Percentiles rank a stretch among this genome's conserved stretches.
Conservation (phyloP, 2,888 invertebrate genomes). For the Troides aeacus region DNA sequence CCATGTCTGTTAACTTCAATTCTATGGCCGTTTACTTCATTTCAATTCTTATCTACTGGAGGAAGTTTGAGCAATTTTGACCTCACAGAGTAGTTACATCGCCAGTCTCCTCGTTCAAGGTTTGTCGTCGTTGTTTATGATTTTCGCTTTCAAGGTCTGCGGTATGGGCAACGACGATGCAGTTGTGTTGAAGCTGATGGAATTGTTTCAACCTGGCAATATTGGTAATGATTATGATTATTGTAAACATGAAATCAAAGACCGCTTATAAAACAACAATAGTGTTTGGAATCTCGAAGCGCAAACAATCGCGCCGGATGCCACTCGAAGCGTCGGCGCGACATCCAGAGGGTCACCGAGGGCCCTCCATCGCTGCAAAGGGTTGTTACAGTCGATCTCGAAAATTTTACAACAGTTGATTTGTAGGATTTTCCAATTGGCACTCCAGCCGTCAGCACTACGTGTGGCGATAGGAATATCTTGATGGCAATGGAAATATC, state of each 20-base stretch:
- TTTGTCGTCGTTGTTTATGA: too few species aligned
- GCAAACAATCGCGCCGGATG: constrained; percentile 19
- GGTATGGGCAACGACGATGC: too few species aligned
- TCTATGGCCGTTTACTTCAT: too few species aligned
- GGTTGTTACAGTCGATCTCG: constrained; percentile 67
- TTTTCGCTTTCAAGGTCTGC: too few species aligned
- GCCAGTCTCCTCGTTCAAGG: too few species aligned
- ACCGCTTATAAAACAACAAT: constrained; percentile 18
- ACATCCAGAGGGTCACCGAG: constrained; percentile 47
- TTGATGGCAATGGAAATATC: constrained; percentile 27
- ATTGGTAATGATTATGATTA: not conserved
- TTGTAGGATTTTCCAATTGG: constrained; percentile 72
- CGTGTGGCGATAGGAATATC: constrained; percentile 40
- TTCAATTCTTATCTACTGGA: too few species aligned
- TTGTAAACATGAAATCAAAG: constrained; percentile 4
- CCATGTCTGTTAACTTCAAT: too few species aligned
- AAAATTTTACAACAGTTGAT: constrained; percentile 70
- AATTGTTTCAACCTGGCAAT: too few species aligned
- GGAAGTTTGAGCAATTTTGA: too few species aligned
- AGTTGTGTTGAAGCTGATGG: too few species aligned
- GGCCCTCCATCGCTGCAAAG: constrained; percentile 52
- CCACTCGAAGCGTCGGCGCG: constrained; percentile 47
- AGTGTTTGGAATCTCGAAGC: constrained; percentile 11
- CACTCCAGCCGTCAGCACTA: constrained; percentile 42
- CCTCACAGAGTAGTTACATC: too few species aligned